Evolutionary conservation across 2,113 vertebrate species (phyloP).

Genomic region (Enhydra lutris): DNA sequence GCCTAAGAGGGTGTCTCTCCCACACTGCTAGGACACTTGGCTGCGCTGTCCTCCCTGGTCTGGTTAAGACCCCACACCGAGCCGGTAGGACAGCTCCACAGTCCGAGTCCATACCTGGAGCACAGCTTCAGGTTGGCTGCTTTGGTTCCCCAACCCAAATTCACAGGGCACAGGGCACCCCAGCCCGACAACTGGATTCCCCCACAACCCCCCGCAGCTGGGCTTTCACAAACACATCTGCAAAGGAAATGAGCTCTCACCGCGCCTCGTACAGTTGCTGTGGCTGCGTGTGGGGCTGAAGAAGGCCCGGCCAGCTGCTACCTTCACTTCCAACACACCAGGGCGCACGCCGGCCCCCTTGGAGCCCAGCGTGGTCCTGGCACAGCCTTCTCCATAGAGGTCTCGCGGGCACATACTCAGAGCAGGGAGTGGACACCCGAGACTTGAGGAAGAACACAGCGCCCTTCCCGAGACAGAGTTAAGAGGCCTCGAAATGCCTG

Average conservation of each 20-base stretch:
- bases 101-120: neutral
- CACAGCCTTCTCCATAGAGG: neutral
- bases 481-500: neutral
- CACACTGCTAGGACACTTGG: neutral
- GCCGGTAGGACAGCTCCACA: too few relatives aligned
- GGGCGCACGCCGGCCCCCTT: neutral
- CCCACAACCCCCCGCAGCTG: fast-evolving
- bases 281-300: neutral
- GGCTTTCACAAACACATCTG: neutral
- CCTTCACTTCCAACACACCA: fast-evolving
- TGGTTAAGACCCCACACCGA: neutral
- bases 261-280: fast-evolving
- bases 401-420: neutral
- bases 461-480: neutral
- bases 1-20: conserved; percentile 53
- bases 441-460: neutral
- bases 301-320: neutral
- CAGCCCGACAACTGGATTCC: neutral
- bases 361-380: neutral
- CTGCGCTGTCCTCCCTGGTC: neutral
- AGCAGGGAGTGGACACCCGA: neutral
- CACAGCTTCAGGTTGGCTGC: neutral
- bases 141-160: neutral
- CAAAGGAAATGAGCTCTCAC: neutral
- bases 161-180: neutral